Base-by-base conservation (phyloP, 2,797 vertebrate genomes). In the Coilia nasus region DNA sequence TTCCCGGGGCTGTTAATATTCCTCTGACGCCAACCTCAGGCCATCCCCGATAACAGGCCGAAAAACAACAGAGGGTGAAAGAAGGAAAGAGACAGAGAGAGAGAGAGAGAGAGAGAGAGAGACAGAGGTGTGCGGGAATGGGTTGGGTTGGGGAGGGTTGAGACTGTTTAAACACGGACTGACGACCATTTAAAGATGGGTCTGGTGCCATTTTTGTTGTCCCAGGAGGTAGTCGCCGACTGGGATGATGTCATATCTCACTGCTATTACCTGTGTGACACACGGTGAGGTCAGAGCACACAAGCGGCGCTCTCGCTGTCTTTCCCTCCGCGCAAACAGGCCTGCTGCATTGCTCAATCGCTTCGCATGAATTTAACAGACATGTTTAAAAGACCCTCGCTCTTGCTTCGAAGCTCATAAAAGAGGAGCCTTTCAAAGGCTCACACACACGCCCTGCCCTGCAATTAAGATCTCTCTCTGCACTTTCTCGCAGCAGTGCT, bases 401-500 rank as follows among this genome's bases (percentile, higher is more conserved):
- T 75, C 67, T 75, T 35, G 67, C 28, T 17, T 31, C 67, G 28
- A 2, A 28, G 15, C 67, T 75, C 28, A 75, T 75, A 75, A 75
- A 75, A 44, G 57, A 35, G 35, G 35, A 60, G 19, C 17, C 31
- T 57, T 75, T 75, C 31, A 75, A 75, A 75, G 67, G 31, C 67
- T 75, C 60, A 28, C 46, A 17, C 46, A 60, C 82, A 44, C 31
- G 19, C 23, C 78, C 75, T 54, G 21, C 41, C 46, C 46, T 75
- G 10, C 83, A 81, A 47, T 47, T 47, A 54, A n/a, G 46, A n/a
- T 12, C 25, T 59, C 46, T 10, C 78, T 1, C n/a, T 64, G 89
- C 59, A 90, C 91, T 89, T 91, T 91, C 87, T 90, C 83, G 57
- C 83, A 84, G 59, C 19, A 41, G 64, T 87, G 86, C 12, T 9